A percentile compares a stretch with the other conserved stretches of the same genome.
phyloP scores from a whole-genome alignment of 2,797 vertebrate species.

The Labeo calbasu region DNA sequence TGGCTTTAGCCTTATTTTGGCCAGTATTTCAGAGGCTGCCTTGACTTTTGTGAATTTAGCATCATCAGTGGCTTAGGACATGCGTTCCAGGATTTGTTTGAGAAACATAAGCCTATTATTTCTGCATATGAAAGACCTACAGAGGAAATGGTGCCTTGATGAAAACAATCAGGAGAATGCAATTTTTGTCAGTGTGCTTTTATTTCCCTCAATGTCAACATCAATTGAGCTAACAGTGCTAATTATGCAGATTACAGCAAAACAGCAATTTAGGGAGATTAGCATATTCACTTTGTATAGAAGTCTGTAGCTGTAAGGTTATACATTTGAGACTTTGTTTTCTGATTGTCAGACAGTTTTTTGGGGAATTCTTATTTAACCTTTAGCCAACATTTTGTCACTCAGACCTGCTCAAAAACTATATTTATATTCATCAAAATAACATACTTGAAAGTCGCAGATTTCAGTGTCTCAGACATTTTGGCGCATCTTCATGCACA shows the following conservation, averaged over 20 bases:
- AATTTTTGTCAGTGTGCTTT: constrained; percentile 47
- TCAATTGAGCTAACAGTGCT: constrained; percentile 43
- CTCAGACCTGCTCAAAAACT: background rate
- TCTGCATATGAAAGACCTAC: constrained; percentile 51
- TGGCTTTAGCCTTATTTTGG: constrained; percentile 51
- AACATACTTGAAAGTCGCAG: constrained; percentile 12
- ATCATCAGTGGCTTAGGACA: constrained; percentile 49
- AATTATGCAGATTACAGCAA: constrained; percentile 55
- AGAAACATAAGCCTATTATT: constrained; percentile 61
- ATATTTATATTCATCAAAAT: constrained; percentile 21
- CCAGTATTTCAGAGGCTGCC: constrained; percentile 38
- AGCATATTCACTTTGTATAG: constrained; percentile 19
- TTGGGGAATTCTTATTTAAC: background rate
- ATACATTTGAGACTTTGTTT: background rate
- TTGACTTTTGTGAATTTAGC: constrained; percentile 57
- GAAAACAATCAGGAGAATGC: constrained; percentile 49
- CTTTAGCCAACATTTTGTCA: constrained; percentile 1
- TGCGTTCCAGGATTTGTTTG: constrained; percentile 58
- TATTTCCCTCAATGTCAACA: constrained; percentile 44
- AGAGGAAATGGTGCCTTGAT: constrained; percentile 44
- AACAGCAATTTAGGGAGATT: constrained; percentile 39
- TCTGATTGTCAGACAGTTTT: background rate
- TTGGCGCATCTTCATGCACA: background rate
- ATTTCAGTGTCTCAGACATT: constrained; percentile 14
- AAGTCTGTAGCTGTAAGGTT: constrained; percentile 7